phyloP scores from a whole-genome alignment of 1,140 invertebrate genomes.

The Lucilia cuprina region DNA sequence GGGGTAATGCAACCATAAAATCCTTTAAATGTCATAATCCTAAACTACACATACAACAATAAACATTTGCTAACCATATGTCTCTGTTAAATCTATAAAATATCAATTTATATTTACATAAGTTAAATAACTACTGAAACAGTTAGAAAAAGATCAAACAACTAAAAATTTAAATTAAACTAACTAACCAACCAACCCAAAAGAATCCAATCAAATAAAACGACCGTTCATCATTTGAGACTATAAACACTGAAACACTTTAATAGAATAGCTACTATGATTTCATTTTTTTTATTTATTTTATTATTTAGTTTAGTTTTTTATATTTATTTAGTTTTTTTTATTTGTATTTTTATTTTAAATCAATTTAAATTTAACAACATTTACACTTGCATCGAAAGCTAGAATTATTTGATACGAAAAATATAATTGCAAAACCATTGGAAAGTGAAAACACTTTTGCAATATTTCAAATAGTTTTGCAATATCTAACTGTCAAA shows the following conservation, averaged over 20 bases:
- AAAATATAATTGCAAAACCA: too few relatives aligned
- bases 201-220: neutral
- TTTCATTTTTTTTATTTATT: neutral
- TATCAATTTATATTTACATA: too few relatives aligned
- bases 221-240: neutral
- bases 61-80: too few relatives aligned
- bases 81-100: too few relatives aligned
- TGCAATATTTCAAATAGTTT: neutral
- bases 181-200: neutral
- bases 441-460: too few relatives aligned
- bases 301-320: neutral
- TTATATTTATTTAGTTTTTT: neutral
- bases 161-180: neutral
- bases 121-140: neutral
- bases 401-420: neutral
- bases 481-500: neutral
- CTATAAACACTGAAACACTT: neutral
- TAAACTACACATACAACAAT: too few relatives aligned
- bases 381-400: neutral
- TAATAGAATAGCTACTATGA: neutral
- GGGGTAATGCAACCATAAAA: neutral
- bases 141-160: neutral
- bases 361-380: neutral
- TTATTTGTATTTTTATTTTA: neutral
- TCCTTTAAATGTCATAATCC: neutral